Evolutionary conservation across 2,113 vertebrate species (phyloP).

Genomic region (Machaerirhynchus nigripectus): DNA sequence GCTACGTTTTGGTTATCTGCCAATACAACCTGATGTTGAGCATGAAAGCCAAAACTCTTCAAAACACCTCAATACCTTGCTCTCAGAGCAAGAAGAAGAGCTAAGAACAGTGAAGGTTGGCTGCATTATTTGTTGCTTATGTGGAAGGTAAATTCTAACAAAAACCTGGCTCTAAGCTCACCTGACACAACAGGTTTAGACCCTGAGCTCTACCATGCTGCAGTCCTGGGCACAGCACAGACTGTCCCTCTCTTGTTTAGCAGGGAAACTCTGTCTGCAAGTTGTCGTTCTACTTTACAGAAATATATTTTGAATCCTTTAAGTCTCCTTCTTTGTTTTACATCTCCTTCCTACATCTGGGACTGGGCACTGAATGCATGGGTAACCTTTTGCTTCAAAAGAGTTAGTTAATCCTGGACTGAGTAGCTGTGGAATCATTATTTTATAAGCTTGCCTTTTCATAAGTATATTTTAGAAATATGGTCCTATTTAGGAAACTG

Average conservation of each 20-base stretch:
- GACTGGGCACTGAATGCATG: background rate
- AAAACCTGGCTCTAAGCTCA: background rate
- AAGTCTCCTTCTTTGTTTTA: background rate
- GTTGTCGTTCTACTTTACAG: background rate
- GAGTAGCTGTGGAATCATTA: background rate
- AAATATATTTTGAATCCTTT: background rate
- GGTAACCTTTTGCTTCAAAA: background rate
- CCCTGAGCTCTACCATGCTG: background rate
- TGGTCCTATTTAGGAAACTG: background rate
- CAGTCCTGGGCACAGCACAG: background rate
- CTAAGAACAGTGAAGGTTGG: background rate
- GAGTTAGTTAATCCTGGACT: background rate
- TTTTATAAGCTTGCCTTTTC: conserved; percentile 18
- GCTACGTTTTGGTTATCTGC: background rate
- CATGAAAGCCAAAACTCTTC: background rate
- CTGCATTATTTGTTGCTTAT: background rate
- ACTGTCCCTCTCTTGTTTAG: background rate
- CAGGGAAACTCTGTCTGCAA: background rate
- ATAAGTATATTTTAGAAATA: background rate
- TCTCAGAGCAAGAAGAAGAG: background rate
- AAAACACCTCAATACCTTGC: background rate
- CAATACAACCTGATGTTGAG: background rate
- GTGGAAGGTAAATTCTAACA: background rate
- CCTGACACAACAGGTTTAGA: background rate
- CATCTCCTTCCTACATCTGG: background rate